Evolutionary conservation across 2,113 vertebrate species (phyloP), one percentile per base, ranked within the genome.

Genomic region (Eupsittula cactorum): DNA sequence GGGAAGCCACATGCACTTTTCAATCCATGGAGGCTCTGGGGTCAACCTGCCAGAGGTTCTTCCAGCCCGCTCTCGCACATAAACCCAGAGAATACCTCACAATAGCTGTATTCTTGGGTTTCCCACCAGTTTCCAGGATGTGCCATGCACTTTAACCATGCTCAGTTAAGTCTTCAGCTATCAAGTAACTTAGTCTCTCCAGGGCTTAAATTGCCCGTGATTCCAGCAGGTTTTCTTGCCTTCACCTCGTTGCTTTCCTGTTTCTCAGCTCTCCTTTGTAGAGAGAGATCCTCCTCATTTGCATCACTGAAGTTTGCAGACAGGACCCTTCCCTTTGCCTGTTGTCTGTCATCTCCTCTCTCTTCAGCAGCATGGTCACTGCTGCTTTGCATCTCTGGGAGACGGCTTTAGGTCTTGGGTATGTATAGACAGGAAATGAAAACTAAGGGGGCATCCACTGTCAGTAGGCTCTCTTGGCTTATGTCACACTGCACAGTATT

Each of bases 291-390:
- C 39, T 62, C 3, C 53, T 83, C 31, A 5, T 77, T 47, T 35
- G 39, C 29, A 68, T 31, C 50, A 5, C 21, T 71, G 64, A 60
- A 25, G 27, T 59, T 57, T 80, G 35, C 33, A 46, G 83, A 29
- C 64, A 31, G 33, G 77, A 41, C 49, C 28, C 28, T 53, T 78
- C 62, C 53, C 33, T 50, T 44, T 78, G 39, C 49, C 65, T 50
- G 17, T 33, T 18, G 14, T n/a, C 50, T 4, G 0, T 70, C 57
- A 10, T 24, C 67, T 55, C 3, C 28, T 86, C 49, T 81, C 50
- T 80, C 67, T 52, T 27, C 44, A 60, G 71, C 80, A 67, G 29
- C 1, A 0, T 2, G 2, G 11, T 93, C 0, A 0, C 29, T 71
- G 50, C 68, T 88, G 88, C 42, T 35, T 21, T 7, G 41, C 27